Evolutionary conservation across 2,888 invertebrate species (phyloP), one percentile per base, ranked within the genome.

Genomic region (Athetis lepigone): DNA sequence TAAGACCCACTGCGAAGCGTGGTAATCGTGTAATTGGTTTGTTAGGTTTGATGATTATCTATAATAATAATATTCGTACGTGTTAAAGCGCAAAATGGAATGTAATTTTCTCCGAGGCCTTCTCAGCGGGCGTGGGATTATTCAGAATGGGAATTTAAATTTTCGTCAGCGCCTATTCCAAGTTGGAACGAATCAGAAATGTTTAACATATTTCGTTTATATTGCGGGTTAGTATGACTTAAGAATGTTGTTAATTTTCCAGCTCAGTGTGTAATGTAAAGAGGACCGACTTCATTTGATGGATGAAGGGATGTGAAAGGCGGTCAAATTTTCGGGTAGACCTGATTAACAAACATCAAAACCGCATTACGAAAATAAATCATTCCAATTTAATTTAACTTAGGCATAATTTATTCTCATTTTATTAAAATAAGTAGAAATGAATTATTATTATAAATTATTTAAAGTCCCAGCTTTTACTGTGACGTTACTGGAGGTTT

Each of bases 21-120:
- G 45, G 57, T 55, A 77, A 72, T 69, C 61, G 51, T 59, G 65
- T 72, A 77, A 79, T 78, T 77, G 77, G 59, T 77, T 63, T 65
- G 69, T 77, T 72, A 79, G 52, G 33, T 59, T 68, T 64, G 49
- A 66, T 67, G 60, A 75, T 73, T 62, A 67, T 70, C 70, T 73
- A 40, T 75, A 63, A 66, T 73, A 70, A 76, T 77, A 73, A 62
- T 77, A 70, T 74, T 57, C 70, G 70, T 77, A 74, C 77, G 62
- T 60, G 75, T 70, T 76, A 74, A 77, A 47, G 64, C 70, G 64
- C 65, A 55, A 78, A 76, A 73, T 61, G 65, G 51, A 71, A 77
- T 69, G 57, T 78, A 66, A 76, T 71, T 64, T 78, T 69, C 60
- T 65, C 51, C 54, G 70, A 64, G 47, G 42, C 54, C 40, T 39